Base-by-base conservation (phyloP, 2,888 invertebrate genomes). In the Nomada flava region DNA sequence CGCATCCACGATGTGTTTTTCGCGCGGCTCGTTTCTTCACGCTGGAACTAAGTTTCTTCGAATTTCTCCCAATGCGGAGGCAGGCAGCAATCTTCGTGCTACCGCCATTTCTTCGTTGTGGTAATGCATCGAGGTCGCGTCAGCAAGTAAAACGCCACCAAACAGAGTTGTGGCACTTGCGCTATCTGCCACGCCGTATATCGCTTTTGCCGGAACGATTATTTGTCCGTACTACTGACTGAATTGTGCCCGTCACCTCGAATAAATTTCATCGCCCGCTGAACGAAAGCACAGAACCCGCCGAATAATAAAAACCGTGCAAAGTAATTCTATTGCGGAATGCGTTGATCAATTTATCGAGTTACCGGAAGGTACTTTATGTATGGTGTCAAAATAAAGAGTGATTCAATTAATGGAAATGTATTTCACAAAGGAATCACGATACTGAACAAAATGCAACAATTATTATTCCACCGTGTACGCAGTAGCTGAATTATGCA, bases 1-100 rank as follows among this genome's bases (percentile, higher is more conserved):
- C 70, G 68, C 62, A 72, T 83, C 71, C 67, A 71, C 79, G 76
- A 62, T 72, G 76, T 78, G 80, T 87, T 84, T 86, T 86, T 86
- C 84, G 65, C 79, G 76, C 71, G 75, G 62, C 80, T 67, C 71
- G 74, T 72, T 64, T 77, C 70, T 65, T 79, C 76, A 44, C 42
- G 71, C 52, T 18, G 69, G 78, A 76, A 73, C 76, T 62, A 80
- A 83, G 74, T 86, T 84, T 69, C 85, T 86, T 84, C 67, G 73
- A 76, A 86, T 87, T 80, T 67, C 63, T 50, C 78, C 76, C 82
- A 23, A 67, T 53, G 77, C 75, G 79, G 52, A 57, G 63, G 64
- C 77, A 59, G 70, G 63, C 68, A 57, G 69, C 80, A 83, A 85
- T 83, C 81, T 73, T 57, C 81, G 60, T n/a, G 59, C 55, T 68